Base-by-base conservation (phyloP, 2,113 vertebrate species). In the Redunca redunca region DNA sequence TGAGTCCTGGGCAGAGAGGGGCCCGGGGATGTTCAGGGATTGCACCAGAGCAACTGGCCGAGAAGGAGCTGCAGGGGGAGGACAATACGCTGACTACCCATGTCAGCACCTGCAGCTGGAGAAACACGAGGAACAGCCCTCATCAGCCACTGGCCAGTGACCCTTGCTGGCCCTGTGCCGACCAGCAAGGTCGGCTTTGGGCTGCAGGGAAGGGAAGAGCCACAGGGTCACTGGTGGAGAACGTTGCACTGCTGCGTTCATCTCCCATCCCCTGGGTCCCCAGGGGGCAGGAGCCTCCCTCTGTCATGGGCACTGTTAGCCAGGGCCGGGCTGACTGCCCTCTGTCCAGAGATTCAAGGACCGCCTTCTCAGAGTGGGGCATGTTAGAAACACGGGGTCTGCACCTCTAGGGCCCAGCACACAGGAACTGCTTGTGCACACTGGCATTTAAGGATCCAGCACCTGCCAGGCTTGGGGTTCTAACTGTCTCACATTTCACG, bases 401-500 rank as follows among this genome's bases (percentile, higher is more conserved):
- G 36, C 3, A 11, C 52, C 13, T 19, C 43, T n/a, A 46, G 30
- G 5, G 19, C 26, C 52, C 53, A 14, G n/a, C 17, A 0, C 28
- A 40, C 15, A n/a, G 21, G 21, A 67, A 40, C 14, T 9, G 0
- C 78, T 48, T 2, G 2, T 23, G 13, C 30, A 48, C 58, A 1
- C 12, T 26, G 16, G 55, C 2, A 0, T 23, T 14, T 25, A 30
- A 28, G 92, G 60, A n/a, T 15, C 11, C 8, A 36, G 11, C 46
- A 15, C 33, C 83, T 85, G 55, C 36, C 52, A 55, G 23, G 52
- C 52, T 52, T 14, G 33, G 6, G n/a, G n/a, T 15, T 36, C 3
- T n/a, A 23, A 25, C 50, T 40, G 13, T 26, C 6, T 36, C 52
- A 14, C 12, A 7, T 4, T 48, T 30, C 48, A 71, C 1, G 0